Conservation (phyloP, 2,888 invertebrate species). For the Parnassius mnemosyne region DNA sequence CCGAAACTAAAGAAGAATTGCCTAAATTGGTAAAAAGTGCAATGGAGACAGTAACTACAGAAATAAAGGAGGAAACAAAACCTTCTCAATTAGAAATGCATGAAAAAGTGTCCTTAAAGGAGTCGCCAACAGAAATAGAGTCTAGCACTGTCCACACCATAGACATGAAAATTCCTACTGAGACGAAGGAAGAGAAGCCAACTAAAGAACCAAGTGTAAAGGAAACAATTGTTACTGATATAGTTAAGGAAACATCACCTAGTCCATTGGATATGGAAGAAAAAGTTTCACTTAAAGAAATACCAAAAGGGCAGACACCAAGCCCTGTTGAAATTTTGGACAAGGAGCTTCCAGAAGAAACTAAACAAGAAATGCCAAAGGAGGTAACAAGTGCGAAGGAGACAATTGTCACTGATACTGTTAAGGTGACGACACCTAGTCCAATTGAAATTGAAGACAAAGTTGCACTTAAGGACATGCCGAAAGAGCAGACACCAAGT, state of each 20-base stretch:
- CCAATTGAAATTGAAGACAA: too few species aligned
- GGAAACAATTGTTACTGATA: not conserved
- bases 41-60: too few species aligned
- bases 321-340: not conserved
- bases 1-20: too few species aligned
- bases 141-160: conserved; percentile 4
- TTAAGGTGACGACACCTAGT: too few species aligned
- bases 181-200: not conserved
- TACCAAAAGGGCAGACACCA: not conserved
- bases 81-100: not conserved
- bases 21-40: too few species aligned
- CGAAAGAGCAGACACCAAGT: too few species aligned
- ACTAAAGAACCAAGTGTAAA: conserved; percentile 1
- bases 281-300: not conserved
- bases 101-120: conserved; percentile 22
- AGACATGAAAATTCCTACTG: not conserved
- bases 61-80: not conserved
- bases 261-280: not conserved
- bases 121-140: conserved; percentile 10
- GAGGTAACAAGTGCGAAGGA: conserved; percentile 5
- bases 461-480: too few species aligned
- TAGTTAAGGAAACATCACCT: not conserved
- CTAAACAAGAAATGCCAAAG: conserved; percentile 12
- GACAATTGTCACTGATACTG: too few species aligned
- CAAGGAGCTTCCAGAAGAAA: not conserved